Conservation (phyloP, 2,888 invertebrate species). For the Ischnura elegans region DNA sequence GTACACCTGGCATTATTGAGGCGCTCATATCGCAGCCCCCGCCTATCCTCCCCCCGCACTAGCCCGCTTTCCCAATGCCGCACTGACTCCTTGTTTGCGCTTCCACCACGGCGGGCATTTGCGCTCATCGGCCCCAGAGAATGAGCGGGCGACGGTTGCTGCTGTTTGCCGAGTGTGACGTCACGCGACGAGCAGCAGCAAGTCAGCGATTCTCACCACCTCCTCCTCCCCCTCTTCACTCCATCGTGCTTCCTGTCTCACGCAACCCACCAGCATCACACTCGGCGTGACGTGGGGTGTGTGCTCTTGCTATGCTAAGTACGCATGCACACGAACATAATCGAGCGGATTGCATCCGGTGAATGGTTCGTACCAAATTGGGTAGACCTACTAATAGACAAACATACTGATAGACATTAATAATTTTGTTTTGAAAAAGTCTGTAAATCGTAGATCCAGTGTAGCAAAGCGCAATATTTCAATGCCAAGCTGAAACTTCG, state of each 20-base stretch:
- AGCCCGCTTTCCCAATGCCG: background rate
- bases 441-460: too few relatives aligned
- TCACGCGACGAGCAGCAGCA: background rate
- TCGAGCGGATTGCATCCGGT: too few relatives aligned
- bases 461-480: too few relatives aligned
- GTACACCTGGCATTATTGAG: background rate
- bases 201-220: background rate
- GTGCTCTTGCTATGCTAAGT: too few relatives aligned
- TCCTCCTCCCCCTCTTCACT: background rate
- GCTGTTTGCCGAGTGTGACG: slow-evolving; percentile 53
- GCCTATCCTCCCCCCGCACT: background rate
- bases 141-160: background rate
- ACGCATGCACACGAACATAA: background rate
- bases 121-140: slow-evolving; percentile 24
- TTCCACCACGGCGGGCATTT: background rate
- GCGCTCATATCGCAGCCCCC: background rate
- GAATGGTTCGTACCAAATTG: too few relatives aligned
- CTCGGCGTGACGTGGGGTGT: background rate
- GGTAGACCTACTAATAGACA: too few relatives aligned
- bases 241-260: slow-evolving; percentile 8
- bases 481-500: too few relatives aligned
- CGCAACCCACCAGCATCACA: background rate
- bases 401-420: too few relatives aligned
- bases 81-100: background rate
- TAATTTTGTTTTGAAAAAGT: too few relatives aligned